Evolutionary conservation across 2,113 vertebrate genomes (phyloP).

Genomic region (Dryoscopus gambensis): DNA sequence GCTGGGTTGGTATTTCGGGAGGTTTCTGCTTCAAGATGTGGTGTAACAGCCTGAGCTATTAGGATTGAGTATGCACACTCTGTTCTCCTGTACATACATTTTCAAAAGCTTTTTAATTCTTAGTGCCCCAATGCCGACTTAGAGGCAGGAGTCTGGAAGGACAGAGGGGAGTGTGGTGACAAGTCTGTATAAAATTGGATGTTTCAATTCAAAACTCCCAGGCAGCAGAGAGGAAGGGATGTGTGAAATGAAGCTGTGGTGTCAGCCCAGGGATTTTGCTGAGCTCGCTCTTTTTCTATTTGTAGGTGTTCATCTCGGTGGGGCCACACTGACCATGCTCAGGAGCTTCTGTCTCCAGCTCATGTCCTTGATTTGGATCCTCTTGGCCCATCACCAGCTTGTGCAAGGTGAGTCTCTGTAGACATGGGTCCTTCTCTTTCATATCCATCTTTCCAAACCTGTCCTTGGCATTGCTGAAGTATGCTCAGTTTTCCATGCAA

Average conservation of each 20-base stretch:
- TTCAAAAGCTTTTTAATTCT: neutral
- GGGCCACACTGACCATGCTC: conserved; percentile 71
- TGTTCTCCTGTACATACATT: neutral
- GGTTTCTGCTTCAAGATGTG: neutral
- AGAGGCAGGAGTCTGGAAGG: neutral
- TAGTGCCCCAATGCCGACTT: neutral
- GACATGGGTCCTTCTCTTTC: neutral
- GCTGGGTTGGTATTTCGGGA: neutral
- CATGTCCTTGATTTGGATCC: conserved; percentile 71
- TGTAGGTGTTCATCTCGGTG: conserved; percentile 64
- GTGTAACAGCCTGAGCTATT: neutral
- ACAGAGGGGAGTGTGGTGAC: neutral
- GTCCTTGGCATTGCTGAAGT: neutral
- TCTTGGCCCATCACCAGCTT: conserved; percentile 61
- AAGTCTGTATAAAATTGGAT: neutral
- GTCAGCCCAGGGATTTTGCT: neutral
- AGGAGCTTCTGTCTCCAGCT: conserved; percentile 69
- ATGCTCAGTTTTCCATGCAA: neutral
- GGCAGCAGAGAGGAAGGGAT: neutral
- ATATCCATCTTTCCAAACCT: neutral
- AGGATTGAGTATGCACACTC: neutral
- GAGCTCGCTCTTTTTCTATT: neutral
- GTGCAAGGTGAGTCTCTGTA: conserved; percentile 48
- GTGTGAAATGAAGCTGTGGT: neutral
- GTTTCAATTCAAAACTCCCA: neutral